Conservation (phyloP, 2,888 invertebrate species). For the Brachyopa scutellaris region DNA sequence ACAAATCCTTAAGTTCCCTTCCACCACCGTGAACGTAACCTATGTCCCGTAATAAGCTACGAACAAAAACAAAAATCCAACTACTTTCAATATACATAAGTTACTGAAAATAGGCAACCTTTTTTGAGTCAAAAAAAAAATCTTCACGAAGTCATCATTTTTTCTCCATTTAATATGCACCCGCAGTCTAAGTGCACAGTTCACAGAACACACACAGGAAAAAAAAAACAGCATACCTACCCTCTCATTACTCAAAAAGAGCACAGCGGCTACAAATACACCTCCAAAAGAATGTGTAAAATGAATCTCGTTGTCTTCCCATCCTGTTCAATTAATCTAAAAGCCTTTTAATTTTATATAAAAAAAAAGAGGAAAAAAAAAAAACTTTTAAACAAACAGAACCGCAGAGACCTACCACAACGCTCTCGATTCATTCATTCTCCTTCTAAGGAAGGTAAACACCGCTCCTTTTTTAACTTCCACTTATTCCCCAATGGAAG, state of each 20-base stretch:
- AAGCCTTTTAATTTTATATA: slow-evolving; percentile 75
- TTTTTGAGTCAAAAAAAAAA: no score
- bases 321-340: slow-evolving; percentile 76
- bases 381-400: slow-evolving; percentile 16
- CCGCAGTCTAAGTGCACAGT: slow-evolving; percentile 29
- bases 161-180: slow-evolving; percentile 43
- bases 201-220: not conserved
- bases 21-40: slow-evolving; percentile 3
- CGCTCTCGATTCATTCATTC: slow-evolving; percentile 41
- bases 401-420: slow-evolving; percentile 56
- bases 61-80: slow-evolving; percentile 6
- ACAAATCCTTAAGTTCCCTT: no score
- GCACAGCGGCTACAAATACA: no score
- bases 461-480: not conserved
- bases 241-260: not conserved
- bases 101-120: slow-evolving; percentile 39
- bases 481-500: not conserved
- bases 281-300: slow-evolving; percentile 10
- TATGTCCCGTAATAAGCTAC: no score
- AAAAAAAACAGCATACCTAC: not conserved
- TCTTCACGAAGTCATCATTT: slow-evolving; percentile 56
- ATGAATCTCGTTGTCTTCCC: slow-evolving; percentile 43
- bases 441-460: not conserved
- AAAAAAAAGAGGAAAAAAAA: slow-evolving; percentile 15
- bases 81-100: slow-evolving; percentile 46